These are phyloP conservation scores for Cyclura pinguis DNA, from an alignment of 2,797 vertebrate species.

Conservation along the genomic window DNA sequence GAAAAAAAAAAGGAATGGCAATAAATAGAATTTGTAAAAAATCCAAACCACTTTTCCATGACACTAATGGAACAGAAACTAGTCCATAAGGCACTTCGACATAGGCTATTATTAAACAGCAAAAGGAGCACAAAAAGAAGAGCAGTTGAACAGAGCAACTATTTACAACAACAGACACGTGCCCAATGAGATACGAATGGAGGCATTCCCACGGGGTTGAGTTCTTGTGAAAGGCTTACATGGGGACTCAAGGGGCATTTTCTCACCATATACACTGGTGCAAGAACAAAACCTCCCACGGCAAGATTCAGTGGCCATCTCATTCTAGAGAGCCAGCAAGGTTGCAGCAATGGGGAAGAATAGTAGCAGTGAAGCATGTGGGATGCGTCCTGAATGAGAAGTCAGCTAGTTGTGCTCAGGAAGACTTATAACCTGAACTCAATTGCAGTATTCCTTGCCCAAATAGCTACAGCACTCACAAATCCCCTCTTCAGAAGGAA, in stretches of 20 bases:
- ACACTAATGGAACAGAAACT: constrained; percentile 72
- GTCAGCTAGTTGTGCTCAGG: background rate
- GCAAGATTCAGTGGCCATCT: fast-evolving
- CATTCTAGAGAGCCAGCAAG: background rate
- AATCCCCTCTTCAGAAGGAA: background rate
- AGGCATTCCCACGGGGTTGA: constrained; percentile 37
- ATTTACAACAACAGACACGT: constrained; percentile 56
- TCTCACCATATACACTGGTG: constrained; percentile 24
- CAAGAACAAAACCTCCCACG: background rate
- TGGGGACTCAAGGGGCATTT: constrained; percentile 26
- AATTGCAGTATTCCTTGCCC: background rate
- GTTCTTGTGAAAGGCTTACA: constrained; percentile 7
- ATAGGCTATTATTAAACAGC: constrained; percentile 66
- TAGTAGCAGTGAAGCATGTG: background rate
- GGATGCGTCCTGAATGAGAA: constrained; percentile 16
- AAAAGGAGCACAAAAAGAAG: constrained; percentile 34
- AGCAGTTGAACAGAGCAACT: constrained; percentile 60
- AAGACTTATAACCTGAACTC: background rate
- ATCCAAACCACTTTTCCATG: constrained; percentile 70
- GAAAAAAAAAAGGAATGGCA: constrained; percentile 74
- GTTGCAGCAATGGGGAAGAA: fast-evolving
- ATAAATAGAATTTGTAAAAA: constrained; percentile 82
- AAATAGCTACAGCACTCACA: fast-evolving
- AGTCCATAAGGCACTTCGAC: constrained; percentile 77
- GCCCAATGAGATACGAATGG: constrained; percentile 42